These are phyloP conservation scores for Naso thynnoides DNA, from an alignment of 2,797 vertebrate species.

Conservation along the genomic window DNA sequence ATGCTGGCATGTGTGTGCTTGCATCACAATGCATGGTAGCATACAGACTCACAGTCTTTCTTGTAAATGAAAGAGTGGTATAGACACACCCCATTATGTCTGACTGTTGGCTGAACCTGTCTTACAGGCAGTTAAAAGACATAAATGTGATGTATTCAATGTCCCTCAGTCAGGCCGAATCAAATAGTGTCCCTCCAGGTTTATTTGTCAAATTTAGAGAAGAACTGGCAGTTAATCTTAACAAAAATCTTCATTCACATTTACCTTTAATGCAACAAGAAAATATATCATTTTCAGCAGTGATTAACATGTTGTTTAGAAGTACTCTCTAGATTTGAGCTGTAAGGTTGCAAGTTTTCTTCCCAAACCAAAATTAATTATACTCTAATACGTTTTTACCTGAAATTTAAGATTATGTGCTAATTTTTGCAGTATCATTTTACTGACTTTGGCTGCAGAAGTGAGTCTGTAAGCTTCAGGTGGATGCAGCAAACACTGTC, in stretches of 20 bases:
- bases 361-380: not conserved
- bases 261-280: not conserved
- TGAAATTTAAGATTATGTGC: not conserved
- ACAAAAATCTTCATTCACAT: not conserved
- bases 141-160: conserved; percentile 6
- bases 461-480: conserved; percentile 31
- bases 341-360: not conserved
- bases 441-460: conserved; percentile 12
- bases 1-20: conserved; percentile 32
- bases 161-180: conserved; percentile 4
- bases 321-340: not conserved
- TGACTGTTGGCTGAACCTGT: conserved; percentile 10
- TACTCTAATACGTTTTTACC: not conserved
- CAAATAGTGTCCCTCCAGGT: conserved; percentile 12
- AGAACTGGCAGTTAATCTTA: not conserved
- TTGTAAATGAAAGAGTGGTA: not conserved
- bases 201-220: not conserved
- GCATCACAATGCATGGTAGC: conserved; percentile 15
- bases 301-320: not conserved
- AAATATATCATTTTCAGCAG: not conserved
- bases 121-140: conserved; percentile 2
- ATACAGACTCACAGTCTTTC: conserved; percentile 20
- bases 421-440: not conserved
- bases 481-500: conserved; percentile 38
- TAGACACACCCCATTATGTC: conserved; percentile 2